Base-by-base conservation (phyloP, 2,113 vertebrate species). In the Rhineura floridana region DNA sequence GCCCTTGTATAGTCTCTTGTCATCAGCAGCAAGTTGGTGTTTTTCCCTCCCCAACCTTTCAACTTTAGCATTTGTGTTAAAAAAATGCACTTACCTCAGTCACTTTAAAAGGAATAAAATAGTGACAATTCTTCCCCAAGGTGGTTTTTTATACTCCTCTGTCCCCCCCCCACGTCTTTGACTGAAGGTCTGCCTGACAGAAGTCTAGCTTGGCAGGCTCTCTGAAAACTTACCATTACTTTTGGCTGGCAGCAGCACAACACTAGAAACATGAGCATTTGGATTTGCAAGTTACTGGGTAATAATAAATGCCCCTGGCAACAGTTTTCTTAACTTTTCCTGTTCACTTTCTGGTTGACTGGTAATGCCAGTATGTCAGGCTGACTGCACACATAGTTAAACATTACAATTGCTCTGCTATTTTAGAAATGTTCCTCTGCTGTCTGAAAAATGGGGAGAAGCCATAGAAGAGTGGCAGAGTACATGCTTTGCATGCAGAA, bases 21-120 rank as follows among this genome's bases (percentile, higher is more conserved):
- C 44, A 84, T 52, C 33, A 39, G 48, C 44, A 36, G 39, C 86
- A 83, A 90, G 7, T 72, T 90, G 73, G 70, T 75, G 25, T 46
- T 80, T 30, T 63, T 3, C 63, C 52, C 82, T 39, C 83, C 70
- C 28, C 55, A n/a, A 0, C 0, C 36, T 6, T 73, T 10, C 6
- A 80, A 73, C 15, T 87, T 78, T 87, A 84, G n/a, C 36, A 33
- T 59, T 44, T 42, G 19, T 59, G 50, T 42, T 42, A 9, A 75
- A 3, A 39, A 44, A 59, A 33, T 85, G 50, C 23, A 42, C n/a
- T 59, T 36, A 6, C 25, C 36, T 70, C 17, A 12, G 19, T 52
- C 17, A 52, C 21, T 39, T 72, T 50, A 28, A 70, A 84, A 55
- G 65, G n/a, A 50, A 84, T 50, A 72, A 9, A 84, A 52, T 19